Evolutionary conservation across 2,113 vertebrate species (phyloP).

Genomic region (Dolichallabes microphthalmus): DNA sequence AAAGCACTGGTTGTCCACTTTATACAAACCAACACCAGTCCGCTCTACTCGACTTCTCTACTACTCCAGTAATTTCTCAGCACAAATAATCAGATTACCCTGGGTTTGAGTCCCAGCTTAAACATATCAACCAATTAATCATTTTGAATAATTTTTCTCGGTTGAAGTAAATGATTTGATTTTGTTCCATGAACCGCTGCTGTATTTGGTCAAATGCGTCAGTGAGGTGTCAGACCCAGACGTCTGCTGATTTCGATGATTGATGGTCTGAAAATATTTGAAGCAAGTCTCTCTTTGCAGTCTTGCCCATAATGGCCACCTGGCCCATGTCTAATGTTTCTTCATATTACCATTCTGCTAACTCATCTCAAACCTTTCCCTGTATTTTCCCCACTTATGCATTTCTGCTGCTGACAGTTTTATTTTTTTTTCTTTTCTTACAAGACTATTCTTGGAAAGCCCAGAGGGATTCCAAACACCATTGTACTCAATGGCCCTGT

Average conservation of each 20-base stretch:
- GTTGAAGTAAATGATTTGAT: constrained; percentile 36
- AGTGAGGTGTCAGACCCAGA: constrained; percentile 49
- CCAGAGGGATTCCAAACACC: constrained; percentile 22
- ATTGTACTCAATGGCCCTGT: constrained; percentile 5
- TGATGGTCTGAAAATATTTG: constrained; percentile 59
- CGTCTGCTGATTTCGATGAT: constrained; percentile 50
- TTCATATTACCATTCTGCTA: constrained; percentile 44
- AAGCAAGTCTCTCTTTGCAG: constrained; percentile 49
- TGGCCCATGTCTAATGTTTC: constrained; percentile 52
- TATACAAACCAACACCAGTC: background rate
- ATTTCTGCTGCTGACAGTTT: constrained; percentile 20
- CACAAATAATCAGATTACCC: constrained; percentile 2
- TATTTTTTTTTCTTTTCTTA: constrained; percentile 24
- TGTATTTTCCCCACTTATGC: constrained; percentile 18
- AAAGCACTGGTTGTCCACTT: background rate
- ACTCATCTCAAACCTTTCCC: constrained; percentile 29
- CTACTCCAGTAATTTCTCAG: constrained; percentile 4
- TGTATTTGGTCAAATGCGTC: constrained; percentile 49
- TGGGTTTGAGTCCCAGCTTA: background rate
- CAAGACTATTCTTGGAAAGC: constrained; percentile 42
- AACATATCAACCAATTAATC: constrained; percentile 16
- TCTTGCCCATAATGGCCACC: constrained; percentile 49
- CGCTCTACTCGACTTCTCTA: background rate
- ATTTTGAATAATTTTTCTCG: constrained; percentile 28
- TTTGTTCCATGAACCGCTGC: constrained; percentile 7